A percentile compares a stretch with the other conserved stretches of the same genome.
phyloP scores from a whole-genome alignment of 92 coral and sea anemone species.

The Epizoanthus illoricatus region DNA sequence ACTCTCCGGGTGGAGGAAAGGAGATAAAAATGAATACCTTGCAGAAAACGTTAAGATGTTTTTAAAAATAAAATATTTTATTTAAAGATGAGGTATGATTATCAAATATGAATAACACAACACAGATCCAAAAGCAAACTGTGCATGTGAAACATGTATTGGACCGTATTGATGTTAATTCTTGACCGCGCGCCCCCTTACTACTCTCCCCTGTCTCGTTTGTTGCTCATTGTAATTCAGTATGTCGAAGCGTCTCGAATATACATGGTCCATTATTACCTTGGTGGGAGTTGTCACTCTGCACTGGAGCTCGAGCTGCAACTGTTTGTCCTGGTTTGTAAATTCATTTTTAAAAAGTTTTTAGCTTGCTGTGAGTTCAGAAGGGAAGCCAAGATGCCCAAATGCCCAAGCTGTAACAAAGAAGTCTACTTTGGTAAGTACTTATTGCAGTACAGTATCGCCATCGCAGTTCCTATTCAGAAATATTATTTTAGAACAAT shows the following conservation, averaged over 20 bases:
- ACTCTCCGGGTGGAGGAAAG: neutral
- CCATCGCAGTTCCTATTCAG: too few species aligned
- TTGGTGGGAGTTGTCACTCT: conserved; percentile 9
- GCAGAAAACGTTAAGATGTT: neutral
- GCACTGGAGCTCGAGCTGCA: neutral
- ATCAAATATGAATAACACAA: neutral
- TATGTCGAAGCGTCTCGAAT: conserved; percentile 1
- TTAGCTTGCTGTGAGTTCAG: neutral
- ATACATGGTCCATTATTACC: neutral
- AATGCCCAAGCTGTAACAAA: conserved; percentile 51
- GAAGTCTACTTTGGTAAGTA: conserved; percentile 61
- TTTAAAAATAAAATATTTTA: neutral
- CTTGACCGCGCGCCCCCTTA: neutral
- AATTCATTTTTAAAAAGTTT: neutral
- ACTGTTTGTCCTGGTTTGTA: neutral
- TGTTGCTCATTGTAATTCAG: neutral
- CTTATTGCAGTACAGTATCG: neutral
- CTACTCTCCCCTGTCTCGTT: neutral
- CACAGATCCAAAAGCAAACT: neutral
- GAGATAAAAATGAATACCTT: neutral
- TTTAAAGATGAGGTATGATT: neutral
- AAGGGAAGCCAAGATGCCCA: conserved; percentile 23
- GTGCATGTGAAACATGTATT: neutral
- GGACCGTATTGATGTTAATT: neutral
- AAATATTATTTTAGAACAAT: too few species aligned